Evolutionary conservation across 23 tunicate species (phyloP), one percentile per base, ranked within the genome.

Genomic region (Trididemnum nubilum): DNA sequence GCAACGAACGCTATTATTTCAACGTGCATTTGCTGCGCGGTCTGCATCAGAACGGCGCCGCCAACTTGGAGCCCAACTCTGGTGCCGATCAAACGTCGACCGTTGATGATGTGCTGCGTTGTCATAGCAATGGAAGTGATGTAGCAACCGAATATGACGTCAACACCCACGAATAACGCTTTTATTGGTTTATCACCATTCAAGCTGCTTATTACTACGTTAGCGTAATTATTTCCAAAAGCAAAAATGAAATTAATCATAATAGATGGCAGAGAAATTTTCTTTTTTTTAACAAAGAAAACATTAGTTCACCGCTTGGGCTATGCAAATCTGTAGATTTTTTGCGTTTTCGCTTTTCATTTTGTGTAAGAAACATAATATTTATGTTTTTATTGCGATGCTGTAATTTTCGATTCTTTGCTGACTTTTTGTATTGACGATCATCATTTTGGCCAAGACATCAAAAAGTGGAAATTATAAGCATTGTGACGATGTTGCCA

Each of bases 1-100:
- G 98, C 80, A 88, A 93, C 84, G 98, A 93, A 58, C 83, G 89
- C 51, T 93, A 93, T 65, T 93, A 80, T 73, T 93, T 93, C 87
- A 93, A 93, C 84, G 98, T 93, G 2, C 98, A 93, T 63, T 78
- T 92, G 29, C 85, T 92, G 51, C 84, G 92, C 21, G 97, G 97
- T 1, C 73, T 91, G 22, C 97, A 91, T 77, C 97, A 91, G 37
- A 50, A 59, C 85, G 61, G 23, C 81, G 37, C 2, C 87, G n/a
- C 30, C 5, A 26, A 5, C 21, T 28, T 2, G 2, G 37, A 26
- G 2, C 3, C 28, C 2, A 15, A 44, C 54, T 44, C 54, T 9
- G 9, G 12, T 44, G 54, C 9, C 15, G 54, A 44, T 15, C n/a
- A n/a, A n/a, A n/a, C n/a, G n/a, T n/a, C n/a, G n/a, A 15, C 15